These are phyloP conservation scores for Melieria crassipennis DNA, from an alignment of 2,888 invertebrate genomes.

Conservation along the genomic window DNA sequence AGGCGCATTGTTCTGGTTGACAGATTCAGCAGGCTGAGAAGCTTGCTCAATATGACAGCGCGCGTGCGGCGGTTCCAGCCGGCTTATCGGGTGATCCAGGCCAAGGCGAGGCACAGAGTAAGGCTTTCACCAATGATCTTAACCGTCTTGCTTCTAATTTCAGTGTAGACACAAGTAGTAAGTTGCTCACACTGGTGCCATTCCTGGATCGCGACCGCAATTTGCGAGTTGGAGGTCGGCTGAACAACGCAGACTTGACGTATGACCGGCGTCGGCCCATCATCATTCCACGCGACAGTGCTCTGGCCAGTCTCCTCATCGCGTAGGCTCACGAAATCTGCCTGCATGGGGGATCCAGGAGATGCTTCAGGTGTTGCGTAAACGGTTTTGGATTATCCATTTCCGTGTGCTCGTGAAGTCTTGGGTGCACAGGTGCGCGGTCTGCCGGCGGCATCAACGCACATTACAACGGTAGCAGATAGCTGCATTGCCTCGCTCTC, in stretches of 20 bases:
- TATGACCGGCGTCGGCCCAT: constrained; percentile 8
- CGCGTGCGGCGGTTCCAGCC: too few relatives aligned
- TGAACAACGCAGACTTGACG: neutral
- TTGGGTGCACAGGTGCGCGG: neutral
- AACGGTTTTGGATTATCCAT: constrained; percentile 30
- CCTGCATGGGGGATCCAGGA: constrained; percentile 21
- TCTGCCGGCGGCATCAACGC: constrained; percentile 23
- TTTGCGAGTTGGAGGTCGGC: neutral
- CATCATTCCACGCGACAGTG: neutral
- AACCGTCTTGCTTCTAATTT: too few relatives aligned
- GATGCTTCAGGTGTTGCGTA: constrained; percentile 27
- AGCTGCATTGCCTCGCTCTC: constrained; percentile 24
- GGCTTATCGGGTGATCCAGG: too few relatives aligned
- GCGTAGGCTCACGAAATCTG: neutral
- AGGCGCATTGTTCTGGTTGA: too few relatives aligned
- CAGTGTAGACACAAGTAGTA: too few relatives aligned
- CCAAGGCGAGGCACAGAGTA: too few relatives aligned
- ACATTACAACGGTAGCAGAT: constrained; percentile 14
- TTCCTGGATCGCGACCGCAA: too few relatives aligned
- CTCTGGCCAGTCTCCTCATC: constrained; percentile 19
- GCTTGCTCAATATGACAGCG: too few relatives aligned
- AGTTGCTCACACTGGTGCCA: too few relatives aligned
- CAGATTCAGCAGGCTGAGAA: too few relatives aligned
- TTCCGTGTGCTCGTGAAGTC: constrained; percentile 24
- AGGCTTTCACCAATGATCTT: too few relatives aligned